Evolutionary conservation across 2,113 vertebrate genomes (phyloP), one percentile per base, ranked within the genome.

Genomic region (Orycteropus afer): DNA sequence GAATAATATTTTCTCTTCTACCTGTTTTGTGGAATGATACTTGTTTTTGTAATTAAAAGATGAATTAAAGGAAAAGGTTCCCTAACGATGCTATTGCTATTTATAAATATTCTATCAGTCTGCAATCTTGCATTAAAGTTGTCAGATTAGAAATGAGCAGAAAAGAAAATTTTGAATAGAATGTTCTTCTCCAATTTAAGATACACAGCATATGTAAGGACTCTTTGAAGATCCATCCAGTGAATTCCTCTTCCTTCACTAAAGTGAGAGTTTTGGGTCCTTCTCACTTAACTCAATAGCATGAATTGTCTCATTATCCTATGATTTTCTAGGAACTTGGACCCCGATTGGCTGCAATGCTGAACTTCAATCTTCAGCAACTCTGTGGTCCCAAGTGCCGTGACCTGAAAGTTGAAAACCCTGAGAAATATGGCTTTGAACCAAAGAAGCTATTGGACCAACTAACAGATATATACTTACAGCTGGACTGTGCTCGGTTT

Each of bases 391-490:
- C 99, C 6, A 99, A 99, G 89, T 99, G 99, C 98, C 99, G 99
- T 13, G 99, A 99, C 98, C 98, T 99, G 97, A 99, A 99, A 97
- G 99, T 99, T 0, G 99, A 99, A 97, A 99, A 99, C 98, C 99
- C 99, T 0, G 99, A 99, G 98, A 99, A 99, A 78, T 99, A 99
- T 0, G 99, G 99, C 61, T 99, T 99, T 98, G 99, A 99, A 98
- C 99, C 99, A 98, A 99, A 99, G 98, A 99, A 99, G 98, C 99
- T 99, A 88, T 97, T 99, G 98, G 99, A 99, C 98, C 99, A 99
- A 97, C 99, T 99, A 95, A 99, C 99, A 0, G 99, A 99, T 95
- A 99, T 99, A 97, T 99, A 99, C 90, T 97, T 99, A 89, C 99
- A 99, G 98, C 98, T 99, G 45, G 99, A 99, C 98, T 99, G 99